These are phyloP conservation scores for Callopanchax toddi DNA, from an alignment of 2,113 vertebrate genomes.

Conservation along the genomic window DNA sequence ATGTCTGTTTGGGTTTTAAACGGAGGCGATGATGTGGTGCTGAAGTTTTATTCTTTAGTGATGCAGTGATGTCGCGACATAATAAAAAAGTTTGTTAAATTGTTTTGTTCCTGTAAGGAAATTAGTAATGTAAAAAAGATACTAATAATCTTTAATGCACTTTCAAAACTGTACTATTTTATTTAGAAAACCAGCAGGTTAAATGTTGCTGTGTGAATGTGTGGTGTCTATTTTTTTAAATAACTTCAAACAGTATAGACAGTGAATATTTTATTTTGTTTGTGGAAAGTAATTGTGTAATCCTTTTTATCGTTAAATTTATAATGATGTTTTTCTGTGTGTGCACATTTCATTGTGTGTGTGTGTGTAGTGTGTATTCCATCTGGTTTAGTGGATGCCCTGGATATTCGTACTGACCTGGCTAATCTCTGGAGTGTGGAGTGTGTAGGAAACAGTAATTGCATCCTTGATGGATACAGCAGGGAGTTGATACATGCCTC, in stretches of 20 bases:
- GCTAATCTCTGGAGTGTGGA: conserved; percentile 73
- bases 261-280: not conserved
- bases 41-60: not conserved
- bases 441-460: conserved; percentile 57
- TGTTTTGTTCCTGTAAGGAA: not conserved
- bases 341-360: not conserved
- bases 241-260: too few species aligned
- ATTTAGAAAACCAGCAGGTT: too few species aligned
- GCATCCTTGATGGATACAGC: conserved; percentile 68
- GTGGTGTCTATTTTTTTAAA: too few species aligned
- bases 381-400: conserved; percentile 39
- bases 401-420: conserved; percentile 71
- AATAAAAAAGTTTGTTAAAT: too few species aligned
- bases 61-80: too few species aligned
- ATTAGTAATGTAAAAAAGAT: not conserved
- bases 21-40: not conserved
- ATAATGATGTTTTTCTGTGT: not conserved
- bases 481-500: conserved; percentile 65
- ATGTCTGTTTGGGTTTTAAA: conserved; percentile 13
- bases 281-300: too few species aligned
- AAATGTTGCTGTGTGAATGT: too few species aligned
- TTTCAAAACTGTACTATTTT: too few species aligned
- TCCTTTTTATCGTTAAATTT: too few species aligned
- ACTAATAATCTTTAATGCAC: too few species aligned
- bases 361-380: conserved; percentile 17